Evolutionary conservation across 2,797 vertebrate species (phyloP).

Genomic region (Danio tinwini): DNA sequence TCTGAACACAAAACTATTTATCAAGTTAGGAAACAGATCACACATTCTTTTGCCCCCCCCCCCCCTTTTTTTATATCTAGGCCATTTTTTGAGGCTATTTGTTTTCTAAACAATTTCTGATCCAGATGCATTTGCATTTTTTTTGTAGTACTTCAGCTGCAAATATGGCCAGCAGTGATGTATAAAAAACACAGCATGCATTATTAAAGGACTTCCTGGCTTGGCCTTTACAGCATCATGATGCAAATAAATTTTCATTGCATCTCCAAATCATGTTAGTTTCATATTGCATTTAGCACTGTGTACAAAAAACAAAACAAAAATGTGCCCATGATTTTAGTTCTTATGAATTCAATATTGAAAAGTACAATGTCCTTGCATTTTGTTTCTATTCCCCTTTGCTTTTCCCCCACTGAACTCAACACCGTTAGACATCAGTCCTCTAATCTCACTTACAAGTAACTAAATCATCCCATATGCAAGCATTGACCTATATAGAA

Average conservation of each 20-base stretch:
- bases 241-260: not conserved
- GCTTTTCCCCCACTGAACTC: not conserved
- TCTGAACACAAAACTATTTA: not conserved
- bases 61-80: not conserved
- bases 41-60: not conserved
- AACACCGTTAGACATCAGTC: slow-evolving; percentile 13
- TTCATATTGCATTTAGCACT: not conserved
- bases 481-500: not conserved
- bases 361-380: not conserved
- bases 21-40: not conserved
- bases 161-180: not conserved
- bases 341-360: not conserved
- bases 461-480: slow-evolving; percentile 8
- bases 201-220: not conserved
- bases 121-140: not conserved
- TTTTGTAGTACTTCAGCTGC: not conserved
- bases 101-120: not conserved
- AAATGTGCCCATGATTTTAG: not conserved
- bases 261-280: not conserved
- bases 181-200: slow-evolving; percentile 1
- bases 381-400: not conserved
- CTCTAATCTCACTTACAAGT: slow-evolving; percentile 18
- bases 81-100: not conserved
- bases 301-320: not conserved
- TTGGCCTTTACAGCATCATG: slow-evolving; percentile 10